phyloP scores from a whole-genome alignment of 2,888 invertebrate species.

The Heterodera filipjevi region DNA sequence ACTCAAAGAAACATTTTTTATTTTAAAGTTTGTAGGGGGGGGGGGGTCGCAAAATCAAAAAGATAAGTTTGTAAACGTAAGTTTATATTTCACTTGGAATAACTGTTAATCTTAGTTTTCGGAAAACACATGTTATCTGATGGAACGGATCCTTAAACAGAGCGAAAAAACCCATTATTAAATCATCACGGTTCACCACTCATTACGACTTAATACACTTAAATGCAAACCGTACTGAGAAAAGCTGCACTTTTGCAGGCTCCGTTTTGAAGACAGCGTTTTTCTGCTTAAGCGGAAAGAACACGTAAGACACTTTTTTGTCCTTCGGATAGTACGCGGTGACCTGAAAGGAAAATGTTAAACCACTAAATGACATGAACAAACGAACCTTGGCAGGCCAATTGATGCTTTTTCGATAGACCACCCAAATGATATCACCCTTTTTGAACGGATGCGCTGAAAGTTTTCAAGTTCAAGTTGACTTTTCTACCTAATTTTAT shows the following conservation, averaged over 20 bases:
- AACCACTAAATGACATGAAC: background rate
- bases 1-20: no score
- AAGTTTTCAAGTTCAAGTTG: constrained; percentile 27
- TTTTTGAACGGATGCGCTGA: constrained; percentile 38
- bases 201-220: no score
- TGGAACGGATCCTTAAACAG: no score
- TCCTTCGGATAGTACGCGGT: constrained; percentile 28
- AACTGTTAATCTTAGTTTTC: no score
- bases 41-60: no score
- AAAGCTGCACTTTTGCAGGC: constrained; percentile 15
- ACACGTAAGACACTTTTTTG: constrained; percentile 22
- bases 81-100: no score
- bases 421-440: constrained; percentile 57
- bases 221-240: constrained; percentile 12
- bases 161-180: no score
- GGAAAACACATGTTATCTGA: no score
- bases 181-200: no score
- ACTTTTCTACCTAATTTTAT: no score
- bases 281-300: constrained; percentile 20
- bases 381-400: constrained; percentile 53
- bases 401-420: constrained; percentile 46
- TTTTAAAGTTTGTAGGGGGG: no score
- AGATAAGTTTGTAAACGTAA: no score
- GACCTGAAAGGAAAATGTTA: constrained; percentile 14
- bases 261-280: constrained; percentile 31